phyloP scores from a whole-genome alignment of 2,797 vertebrate genomes.

The Prunella strophiata region DNA sequence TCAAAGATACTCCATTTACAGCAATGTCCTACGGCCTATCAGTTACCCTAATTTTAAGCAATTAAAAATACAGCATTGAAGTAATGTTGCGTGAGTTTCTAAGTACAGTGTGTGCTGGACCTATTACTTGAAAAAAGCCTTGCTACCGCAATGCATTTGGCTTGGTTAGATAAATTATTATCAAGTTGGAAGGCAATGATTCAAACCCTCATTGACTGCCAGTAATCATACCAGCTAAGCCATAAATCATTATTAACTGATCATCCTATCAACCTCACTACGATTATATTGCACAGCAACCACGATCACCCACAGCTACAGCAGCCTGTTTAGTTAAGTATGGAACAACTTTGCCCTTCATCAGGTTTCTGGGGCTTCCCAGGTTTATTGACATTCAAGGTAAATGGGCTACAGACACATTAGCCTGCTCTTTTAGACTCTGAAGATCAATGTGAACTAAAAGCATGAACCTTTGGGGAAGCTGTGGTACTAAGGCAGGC shows the following conservation, averaged over 20 bases:
- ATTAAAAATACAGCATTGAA: background rate
- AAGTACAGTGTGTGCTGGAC: background rate
- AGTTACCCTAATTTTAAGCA: background rate
- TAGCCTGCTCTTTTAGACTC: background rate
- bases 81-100: background rate
- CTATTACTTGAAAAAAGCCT: background rate
- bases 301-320: background rate
- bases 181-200: background rate
- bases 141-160: background rate
- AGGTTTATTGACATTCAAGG: background rate
- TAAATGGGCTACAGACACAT: background rate
- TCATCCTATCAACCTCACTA: background rate
- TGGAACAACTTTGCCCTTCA: background rate
- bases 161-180: background rate
- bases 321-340: background rate
- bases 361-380: background rate
- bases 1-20: background rate
- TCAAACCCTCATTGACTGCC: background rate
- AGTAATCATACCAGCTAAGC: background rate
- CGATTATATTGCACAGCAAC: background rate
- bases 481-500: too few relatives aligned
- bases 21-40: background rate
- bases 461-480: background rate
- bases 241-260: background rate
- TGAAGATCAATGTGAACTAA: background rate